Evolutionary conservation across 2,888 invertebrate species (phyloP).

Genomic region (Lasiommata megera): DNA sequence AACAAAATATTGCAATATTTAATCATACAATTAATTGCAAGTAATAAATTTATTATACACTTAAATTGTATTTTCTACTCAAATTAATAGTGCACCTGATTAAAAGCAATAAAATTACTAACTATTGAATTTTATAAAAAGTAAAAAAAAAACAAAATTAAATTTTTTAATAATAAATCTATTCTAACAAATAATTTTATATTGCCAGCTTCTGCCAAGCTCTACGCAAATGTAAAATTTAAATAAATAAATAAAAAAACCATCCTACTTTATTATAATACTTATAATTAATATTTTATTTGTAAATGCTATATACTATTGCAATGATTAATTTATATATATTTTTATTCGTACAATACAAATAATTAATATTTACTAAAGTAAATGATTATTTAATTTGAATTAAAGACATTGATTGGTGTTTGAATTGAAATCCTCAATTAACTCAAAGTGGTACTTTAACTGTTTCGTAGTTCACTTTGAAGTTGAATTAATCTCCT

Average conservation of each 20-base stretch:
- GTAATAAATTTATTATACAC: background rate
- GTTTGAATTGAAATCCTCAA: background rate
- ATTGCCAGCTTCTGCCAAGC: background rate
- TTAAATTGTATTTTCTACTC: background rate
- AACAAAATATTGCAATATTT: background rate
- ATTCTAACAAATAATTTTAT: background rate
- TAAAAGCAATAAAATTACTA: slow-evolving; percentile 1
- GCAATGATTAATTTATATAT: too few species aligned
- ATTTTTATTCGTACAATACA: too few species aligned
- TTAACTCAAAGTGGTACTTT: background rate
- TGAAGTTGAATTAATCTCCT: too few species aligned
- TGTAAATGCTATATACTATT: background rate
- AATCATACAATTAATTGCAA: background rate
- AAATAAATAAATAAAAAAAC: background rate
- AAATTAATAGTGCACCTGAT: background rate
- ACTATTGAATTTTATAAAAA: slow-evolving; percentile 2
- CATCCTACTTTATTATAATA: background rate
- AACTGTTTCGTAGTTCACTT: too few species aligned
- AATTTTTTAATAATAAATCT: background rate
- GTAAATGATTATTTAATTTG: background rate
- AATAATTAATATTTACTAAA: too few species aligned
- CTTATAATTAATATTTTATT: background rate
- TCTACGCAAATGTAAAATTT: slow-evolving; percentile 1
- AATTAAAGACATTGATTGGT: background rate
- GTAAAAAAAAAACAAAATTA: too few species aligned